These are phyloP conservation scores for Sebastes taczanowskii DNA, from an alignment of 2,797 vertebrate genomes.

Conservation along the genomic window DNA sequence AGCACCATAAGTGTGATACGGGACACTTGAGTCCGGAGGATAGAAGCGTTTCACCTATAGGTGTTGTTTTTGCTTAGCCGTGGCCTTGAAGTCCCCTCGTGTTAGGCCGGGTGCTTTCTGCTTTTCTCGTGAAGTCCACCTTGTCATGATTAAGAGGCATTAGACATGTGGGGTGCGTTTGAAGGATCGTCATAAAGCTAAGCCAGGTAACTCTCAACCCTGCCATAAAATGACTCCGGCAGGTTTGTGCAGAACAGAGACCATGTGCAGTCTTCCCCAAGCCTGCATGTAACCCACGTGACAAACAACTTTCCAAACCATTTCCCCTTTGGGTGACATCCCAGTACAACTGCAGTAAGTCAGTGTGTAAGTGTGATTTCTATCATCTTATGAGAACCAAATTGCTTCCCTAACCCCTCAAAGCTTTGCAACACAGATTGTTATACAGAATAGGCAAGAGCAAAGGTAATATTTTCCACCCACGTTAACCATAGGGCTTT, in stretches of 20 bases:
- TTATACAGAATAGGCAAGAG: not conserved
- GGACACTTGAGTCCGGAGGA: constrained; percentile 28
- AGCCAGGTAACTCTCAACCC: constrained; percentile 43
- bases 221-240: constrained; percentile 30
- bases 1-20: not conserved
- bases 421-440: not conserved
- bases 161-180: constrained; percentile 59
- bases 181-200: constrained; percentile 29
- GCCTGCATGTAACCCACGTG: not conserved
- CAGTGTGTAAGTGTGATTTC: not conserved
- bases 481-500: not conserved
- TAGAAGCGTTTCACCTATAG: constrained; percentile 32
- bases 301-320: not conserved
- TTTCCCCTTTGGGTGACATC: not conserved
- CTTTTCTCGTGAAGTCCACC: constrained; percentile 59
- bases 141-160: constrained; percentile 61
- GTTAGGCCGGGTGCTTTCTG: constrained; percentile 20
- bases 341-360: not conserved
- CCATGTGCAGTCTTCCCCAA: not conserved
- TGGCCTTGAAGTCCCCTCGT: constrained; percentile 33
- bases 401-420: not conserved
- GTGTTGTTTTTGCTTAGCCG: constrained; percentile 54
- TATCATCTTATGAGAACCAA: not conserved
- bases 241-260: not conserved
- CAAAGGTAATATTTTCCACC: not conserved